Base-by-base conservation (phyloP, 1,140 invertebrate species). In the Plutomurus gul region DNA sequence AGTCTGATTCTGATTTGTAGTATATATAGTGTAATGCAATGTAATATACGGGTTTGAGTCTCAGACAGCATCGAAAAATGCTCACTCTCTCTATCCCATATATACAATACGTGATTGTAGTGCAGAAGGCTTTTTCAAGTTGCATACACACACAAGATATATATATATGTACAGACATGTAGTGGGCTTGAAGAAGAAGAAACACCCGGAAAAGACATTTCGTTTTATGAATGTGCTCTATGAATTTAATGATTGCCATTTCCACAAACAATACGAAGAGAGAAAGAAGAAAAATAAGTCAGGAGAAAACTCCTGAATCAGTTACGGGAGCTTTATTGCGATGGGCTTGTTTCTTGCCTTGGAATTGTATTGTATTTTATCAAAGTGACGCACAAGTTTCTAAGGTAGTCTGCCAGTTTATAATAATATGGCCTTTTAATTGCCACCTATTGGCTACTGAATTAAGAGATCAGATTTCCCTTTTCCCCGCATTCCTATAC, bases 1-100 rank as follows among this genome's bases (percentile, higher is more conserved):
- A 36, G 30, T 65, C 56, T 30, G 16, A 65, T 36, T 65, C 56
- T 65, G 56, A 65, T 65, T 65, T 65, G 56, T 65, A 33, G 27
- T n/a, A 16, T 65, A 65, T 56, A 56, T 16, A 30, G n/a, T 47
- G 43, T 47, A 47, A 18, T 65, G 56, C 56, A 65, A 65, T 65
- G 4, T 49, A 49, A n/a, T 60, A 16, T 60, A 60, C 10, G 4
- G 36, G 13, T 33, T 65, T 27, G 11, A 56, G 51, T 27, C 30
- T 13, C 30, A 65, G 39, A 65, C 27, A 4, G 22, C 16, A 11
- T 30, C 49, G 20, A 18, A 46, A 46, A 25, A 56, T 8, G 3
- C 20, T 8, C 43, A 11, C 10, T 46, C 13, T 3, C 0, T 5
- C 43, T 46, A 5, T 0, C 11, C 43, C 43, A 5, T 5, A 5